phyloP scores from a whole-genome alignment of 2,888 invertebrate genomes.

The Periphyllus acericola region DNA sequence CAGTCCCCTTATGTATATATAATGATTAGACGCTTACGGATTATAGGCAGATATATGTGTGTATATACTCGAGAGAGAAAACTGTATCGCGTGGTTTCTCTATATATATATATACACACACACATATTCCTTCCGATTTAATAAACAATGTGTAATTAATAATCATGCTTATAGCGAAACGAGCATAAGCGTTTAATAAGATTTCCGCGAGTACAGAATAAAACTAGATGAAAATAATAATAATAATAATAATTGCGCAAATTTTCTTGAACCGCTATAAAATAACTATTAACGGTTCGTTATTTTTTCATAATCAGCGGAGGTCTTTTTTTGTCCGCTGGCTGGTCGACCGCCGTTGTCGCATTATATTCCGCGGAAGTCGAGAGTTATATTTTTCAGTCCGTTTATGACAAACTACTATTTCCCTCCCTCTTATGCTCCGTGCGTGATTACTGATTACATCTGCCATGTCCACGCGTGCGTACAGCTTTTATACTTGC shows the following conservation, averaged over 20 bases:
- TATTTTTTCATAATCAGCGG: conserved; percentile 25
- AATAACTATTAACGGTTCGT: conserved; percentile 20
- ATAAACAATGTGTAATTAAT: conserved; percentile 37
- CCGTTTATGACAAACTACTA: not conserved
- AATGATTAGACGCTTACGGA: not conserved
- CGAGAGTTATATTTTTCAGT: conserved; percentile 13
- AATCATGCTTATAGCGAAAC: conserved; percentile 35
- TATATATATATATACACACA: not conserved
- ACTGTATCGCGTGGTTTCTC: not conserved
- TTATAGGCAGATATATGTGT: not conserved
- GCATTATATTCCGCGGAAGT: conserved; percentile 23
- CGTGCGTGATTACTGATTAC: not conserved
- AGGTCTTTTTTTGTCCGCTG: not conserved
- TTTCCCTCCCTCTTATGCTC: not conserved
- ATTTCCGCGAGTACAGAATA: not conserved
- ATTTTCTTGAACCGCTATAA: conserved; percentile 4
- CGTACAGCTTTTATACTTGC: not conserved
- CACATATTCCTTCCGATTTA: conserved; percentile 28
- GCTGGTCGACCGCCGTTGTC: not conserved
- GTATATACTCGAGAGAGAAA: not conserved
- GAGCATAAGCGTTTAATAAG: conserved; percentile 45
- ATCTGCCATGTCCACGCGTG: not conserved
- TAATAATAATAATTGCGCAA: conserved; percentile 7
- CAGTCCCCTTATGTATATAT: not conserved
- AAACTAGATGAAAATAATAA: conserved; percentile 6